phyloP scores from a whole-genome alignment of 1,140 invertebrate genomes.

The Phymorhynchus buccinoides region DNA sequence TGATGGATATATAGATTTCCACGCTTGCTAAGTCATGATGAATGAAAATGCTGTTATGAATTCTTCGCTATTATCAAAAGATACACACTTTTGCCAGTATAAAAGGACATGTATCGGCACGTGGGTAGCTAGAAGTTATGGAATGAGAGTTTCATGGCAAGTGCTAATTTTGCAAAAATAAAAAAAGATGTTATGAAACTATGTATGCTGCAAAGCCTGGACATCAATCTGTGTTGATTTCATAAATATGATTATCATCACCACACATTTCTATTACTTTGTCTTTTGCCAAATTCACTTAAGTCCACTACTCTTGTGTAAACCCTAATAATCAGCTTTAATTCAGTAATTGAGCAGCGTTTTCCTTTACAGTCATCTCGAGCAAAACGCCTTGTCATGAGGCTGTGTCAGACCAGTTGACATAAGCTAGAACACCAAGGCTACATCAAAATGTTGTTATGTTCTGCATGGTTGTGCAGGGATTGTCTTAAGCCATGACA shows the following conservation, averaged over 20 bases:
- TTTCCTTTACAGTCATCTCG: no score
- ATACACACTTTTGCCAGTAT: background rate
- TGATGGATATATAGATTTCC: background rate
- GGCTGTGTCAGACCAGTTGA: no score
- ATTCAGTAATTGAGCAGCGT: no score
- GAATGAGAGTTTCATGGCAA: background rate
- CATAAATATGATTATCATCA: background rate
- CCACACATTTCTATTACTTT: no score
- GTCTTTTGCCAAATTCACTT: no score
- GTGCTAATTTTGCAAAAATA: background rate
- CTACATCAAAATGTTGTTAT: no score
- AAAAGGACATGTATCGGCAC: conserved; percentile 6
- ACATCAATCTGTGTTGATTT: background rate
- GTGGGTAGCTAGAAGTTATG: background rate
- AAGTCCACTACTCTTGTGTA: no score
- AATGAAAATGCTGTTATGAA: background rate
- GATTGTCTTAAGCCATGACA: no score
- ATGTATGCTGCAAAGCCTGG: background rate
- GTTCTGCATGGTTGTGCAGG: no score
- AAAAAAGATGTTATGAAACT: background rate
- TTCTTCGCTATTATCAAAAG: background rate
- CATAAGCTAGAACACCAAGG: no score
- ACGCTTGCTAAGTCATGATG: background rate
- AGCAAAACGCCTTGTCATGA: no score
- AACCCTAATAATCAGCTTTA: no score